Evolutionary conservation across 1,140 invertebrate genomes (phyloP).

Genomic region (Teleopsis dalmanni): DNA sequence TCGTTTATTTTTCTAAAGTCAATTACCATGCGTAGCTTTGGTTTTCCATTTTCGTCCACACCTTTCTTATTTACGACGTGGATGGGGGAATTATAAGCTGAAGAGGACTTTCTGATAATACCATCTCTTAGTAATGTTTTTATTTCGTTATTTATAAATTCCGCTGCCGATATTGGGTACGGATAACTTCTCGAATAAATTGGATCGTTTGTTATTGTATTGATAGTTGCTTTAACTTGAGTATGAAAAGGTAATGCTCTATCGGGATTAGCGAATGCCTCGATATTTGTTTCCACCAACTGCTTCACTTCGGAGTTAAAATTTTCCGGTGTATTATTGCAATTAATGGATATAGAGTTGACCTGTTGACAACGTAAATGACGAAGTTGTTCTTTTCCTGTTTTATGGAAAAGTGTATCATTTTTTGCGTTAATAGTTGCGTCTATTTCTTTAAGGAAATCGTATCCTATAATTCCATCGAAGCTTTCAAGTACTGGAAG

Average conservation of each 20-base stretch:
- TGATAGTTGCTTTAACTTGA: conserved; percentile 7
- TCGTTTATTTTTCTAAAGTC: conserved; percentile 33
- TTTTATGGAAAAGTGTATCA: not conserved
- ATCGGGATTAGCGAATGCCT: not conserved
- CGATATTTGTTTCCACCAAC: not conserved
- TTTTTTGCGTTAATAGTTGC: conserved; percentile 2
- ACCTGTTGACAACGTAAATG: not conserved
- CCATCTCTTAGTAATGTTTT: conserved; percentile 4
- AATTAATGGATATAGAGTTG: conserved; percentile 2
- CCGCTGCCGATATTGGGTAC: conserved; percentile 6
- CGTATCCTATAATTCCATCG: conserved; percentile 5
- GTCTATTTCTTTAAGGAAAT: conserved; percentile 5
- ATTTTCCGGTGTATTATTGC: not conserved
- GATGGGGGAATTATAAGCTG: no score
- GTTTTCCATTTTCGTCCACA: conserved; percentile 8
- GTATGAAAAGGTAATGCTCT: conserved; percentile 5
- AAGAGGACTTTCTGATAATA: no score
- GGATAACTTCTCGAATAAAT: conserved; percentile 10
- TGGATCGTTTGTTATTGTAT: conserved; percentile 3
- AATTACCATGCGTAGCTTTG: conserved; percentile 26
- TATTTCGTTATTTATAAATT: conserved; percentile 12
- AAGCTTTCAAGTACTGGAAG: not conserved
- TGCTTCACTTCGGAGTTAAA: not conserved
- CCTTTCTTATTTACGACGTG: conserved; percentile 11
- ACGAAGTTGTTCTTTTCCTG: not conserved